Conservation (phyloP, 2,113 vertebrate genomes). For the Hydropotes inermis region DNA sequence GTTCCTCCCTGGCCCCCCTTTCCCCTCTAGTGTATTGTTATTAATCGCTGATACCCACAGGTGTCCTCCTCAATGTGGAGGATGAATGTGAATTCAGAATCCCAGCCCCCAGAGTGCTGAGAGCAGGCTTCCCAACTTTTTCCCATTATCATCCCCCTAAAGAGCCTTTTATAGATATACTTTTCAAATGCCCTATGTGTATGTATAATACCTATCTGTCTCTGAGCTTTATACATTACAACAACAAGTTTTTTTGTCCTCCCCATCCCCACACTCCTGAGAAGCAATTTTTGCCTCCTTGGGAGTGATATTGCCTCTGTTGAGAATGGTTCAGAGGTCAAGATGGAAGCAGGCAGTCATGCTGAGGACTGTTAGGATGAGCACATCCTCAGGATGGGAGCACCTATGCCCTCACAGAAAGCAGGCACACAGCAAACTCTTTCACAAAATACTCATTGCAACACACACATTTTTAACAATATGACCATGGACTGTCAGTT, state of each 20-base stretch:
- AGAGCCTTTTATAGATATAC: background rate
- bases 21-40: background rate
- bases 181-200: background rate
- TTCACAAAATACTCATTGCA: background rate
- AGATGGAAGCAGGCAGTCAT: background rate
- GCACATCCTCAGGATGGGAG: no score
- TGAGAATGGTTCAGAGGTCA: background rate
- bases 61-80: background rate
- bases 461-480: background rate
- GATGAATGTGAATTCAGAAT: background rate
- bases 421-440: background rate
- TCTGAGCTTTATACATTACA: background rate
- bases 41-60: background rate
- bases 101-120: background rate
- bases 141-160: background rate
- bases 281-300: background rate
- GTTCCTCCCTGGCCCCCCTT: background rate
- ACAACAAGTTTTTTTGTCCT: background rate
- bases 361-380: background rate
- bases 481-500: background rate
- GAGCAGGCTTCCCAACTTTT: background rate
- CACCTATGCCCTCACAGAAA: background rate
- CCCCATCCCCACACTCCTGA: background rate
- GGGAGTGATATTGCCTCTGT: background rate
- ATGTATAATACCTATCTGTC: background rate